Conservation (phyloP, 2,797 vertebrate species). For the Lutjanus campechanus region DNA sequence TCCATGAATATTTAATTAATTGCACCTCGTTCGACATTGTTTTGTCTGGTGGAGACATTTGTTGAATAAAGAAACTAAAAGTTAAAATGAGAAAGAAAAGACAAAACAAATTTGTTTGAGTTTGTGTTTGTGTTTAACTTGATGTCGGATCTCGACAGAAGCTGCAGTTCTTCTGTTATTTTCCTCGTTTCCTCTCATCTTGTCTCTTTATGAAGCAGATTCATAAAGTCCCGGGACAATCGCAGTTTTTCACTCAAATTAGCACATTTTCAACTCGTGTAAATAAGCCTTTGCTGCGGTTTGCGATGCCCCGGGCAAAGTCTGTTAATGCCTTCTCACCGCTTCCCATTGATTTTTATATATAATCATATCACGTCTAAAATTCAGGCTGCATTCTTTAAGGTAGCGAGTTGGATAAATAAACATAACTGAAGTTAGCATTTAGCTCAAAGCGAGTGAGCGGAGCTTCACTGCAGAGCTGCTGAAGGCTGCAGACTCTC, state of each 20-base stretch:
- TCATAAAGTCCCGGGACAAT: not conserved
- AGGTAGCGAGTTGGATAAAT: not conserved
- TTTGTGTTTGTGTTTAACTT: not conserved
- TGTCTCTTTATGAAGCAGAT: not conserved
- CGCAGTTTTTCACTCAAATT: not conserved
- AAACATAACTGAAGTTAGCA: not conserved
- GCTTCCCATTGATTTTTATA: not conserved
- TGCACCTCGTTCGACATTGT: too few species aligned
- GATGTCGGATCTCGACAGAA: not conserved
- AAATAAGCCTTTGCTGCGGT: constrained; percentile 1
- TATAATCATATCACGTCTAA: not conserved
- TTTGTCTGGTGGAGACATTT: too few species aligned
- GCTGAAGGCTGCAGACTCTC: not conserved
- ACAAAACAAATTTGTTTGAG: too few species aligned
- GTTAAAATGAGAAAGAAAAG: too few species aligned
- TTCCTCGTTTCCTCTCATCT: not conserved
- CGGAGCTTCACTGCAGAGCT: not conserved
- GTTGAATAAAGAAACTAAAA: too few species aligned
- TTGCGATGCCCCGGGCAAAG: not conserved
- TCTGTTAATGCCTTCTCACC: not conserved
- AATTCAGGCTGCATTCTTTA: not conserved
- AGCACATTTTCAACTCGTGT: not conserved
- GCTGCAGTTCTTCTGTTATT: not conserved
- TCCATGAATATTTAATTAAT: too few species aligned
- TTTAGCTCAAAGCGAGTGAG: constrained; percentile 19